phyloP scores from a whole-genome alignment of 2,888 invertebrate genomes.

The Lochmaea crataegi region DNA sequence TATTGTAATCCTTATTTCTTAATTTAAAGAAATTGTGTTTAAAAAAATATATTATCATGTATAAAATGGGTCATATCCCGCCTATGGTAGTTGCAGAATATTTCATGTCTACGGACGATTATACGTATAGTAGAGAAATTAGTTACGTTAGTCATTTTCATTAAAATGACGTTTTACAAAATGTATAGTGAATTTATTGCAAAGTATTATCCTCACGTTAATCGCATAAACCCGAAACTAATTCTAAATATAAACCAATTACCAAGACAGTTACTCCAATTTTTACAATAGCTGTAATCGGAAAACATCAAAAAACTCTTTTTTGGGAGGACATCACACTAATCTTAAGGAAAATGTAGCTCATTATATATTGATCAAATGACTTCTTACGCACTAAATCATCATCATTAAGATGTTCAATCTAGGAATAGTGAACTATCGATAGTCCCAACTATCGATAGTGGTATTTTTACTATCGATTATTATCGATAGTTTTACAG shows the following conservation, averaged over 20 bases:
- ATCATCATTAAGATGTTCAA: no score
- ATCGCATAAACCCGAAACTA: constrained; percentile 7
- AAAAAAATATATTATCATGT: not conserved
- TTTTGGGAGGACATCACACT: no score
- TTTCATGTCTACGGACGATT: constrained; percentile 37
- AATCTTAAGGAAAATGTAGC: no score
- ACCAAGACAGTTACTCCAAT: not conserved
- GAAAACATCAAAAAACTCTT: not conserved
- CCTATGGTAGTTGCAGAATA: constrained; percentile 7
- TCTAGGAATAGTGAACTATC: no score
- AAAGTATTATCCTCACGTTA: constrained; percentile 12
- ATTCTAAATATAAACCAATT: not conserved
- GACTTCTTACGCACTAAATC: no score
- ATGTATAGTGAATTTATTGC: constrained; percentile 27
- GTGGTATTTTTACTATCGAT: no score
- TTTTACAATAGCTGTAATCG: not conserved
- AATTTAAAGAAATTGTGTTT: no score
- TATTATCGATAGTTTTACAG: no score
- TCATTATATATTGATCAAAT: no score
- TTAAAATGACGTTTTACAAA: constrained; percentile 40
- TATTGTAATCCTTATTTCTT: no score
- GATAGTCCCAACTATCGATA: no score
- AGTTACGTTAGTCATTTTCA: constrained; percentile 44
- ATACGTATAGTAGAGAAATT: constrained; percentile 37
- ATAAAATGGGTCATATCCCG: constrained; percentile 1